phyloP scores from a whole-genome alignment of 2,888 invertebrate species.

The Laothoe populi region DNA sequence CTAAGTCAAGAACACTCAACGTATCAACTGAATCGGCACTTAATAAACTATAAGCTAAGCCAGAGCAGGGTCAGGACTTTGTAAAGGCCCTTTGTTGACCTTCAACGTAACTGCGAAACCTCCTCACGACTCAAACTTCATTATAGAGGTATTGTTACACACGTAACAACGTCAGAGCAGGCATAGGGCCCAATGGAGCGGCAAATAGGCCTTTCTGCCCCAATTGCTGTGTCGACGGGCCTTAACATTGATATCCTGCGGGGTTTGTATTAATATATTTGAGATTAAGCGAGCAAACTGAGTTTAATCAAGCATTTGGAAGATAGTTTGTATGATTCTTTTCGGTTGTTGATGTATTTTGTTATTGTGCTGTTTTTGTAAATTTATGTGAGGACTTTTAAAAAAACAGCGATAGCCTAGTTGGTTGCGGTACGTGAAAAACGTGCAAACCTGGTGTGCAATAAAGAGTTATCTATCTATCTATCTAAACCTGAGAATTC shows the following conservation, averaged over 20 bases:
- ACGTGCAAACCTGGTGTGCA: too few species aligned
- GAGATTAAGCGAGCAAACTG: constrained; percentile 11
- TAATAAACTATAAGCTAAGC: constrained; percentile 15
- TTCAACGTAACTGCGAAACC: constrained; percentile 18
- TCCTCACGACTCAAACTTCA: constrained; percentile 47
- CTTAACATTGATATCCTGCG: constrained; percentile 57
- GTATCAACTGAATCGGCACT: constrained; percentile 9
- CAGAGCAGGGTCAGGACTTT: constrained; percentile 6
- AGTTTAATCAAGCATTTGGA: constrained; percentile 2
- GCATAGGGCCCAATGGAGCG: constrained; percentile 71
- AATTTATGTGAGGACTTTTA: too few species aligned
- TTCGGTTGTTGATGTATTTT: neutral
- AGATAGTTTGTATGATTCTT: neutral
- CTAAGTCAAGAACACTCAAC: neutral
- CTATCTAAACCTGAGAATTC: too few species aligned
- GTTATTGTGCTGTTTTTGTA: neutral
- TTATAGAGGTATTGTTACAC: constrained; percentile 58
- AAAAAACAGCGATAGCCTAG: too few species aligned
- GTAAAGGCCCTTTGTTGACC: constrained; percentile 16
- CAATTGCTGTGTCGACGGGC: constrained; percentile 63
- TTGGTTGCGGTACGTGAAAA: too few species aligned
- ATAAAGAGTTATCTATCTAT: too few species aligned
- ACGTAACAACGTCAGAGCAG: constrained; percentile 63
- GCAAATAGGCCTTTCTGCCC: constrained; percentile 78
- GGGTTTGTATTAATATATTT: constrained; percentile 17